These are phyloP conservation scores for Esox lucius DNA, from an alignment of 2,797 vertebrate genomes.

Conservation along the genomic window DNA sequence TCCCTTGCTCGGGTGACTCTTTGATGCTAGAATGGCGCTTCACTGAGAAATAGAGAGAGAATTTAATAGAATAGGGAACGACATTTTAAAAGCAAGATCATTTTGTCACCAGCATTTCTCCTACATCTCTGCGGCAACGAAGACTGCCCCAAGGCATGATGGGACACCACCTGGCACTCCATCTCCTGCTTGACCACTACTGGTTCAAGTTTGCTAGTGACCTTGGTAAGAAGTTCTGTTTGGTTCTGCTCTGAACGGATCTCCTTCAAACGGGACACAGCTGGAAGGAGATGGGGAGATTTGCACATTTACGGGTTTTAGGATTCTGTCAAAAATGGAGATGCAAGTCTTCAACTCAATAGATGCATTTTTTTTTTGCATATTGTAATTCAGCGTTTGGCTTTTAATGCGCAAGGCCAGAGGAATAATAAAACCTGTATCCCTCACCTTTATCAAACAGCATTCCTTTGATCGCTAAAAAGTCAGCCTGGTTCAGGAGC, in stretches of 20 bases:
- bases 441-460: constrained; percentile 43
- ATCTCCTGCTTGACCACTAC: constrained; percentile 33
- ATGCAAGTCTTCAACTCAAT: too few species aligned
- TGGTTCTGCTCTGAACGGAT: constrained; percentile 23
- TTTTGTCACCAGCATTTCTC: background rate
- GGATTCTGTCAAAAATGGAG: too few species aligned
- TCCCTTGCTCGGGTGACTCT: background rate
- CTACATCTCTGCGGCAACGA: background rate
- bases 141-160: background rate
- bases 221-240: constrained; percentile 21
- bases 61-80: background rate
- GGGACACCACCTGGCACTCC: constrained; percentile 11
- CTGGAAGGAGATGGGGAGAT: constrained; percentile 17
- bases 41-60: background rate
- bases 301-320: too few species aligned
- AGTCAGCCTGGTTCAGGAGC: constrained; percentile 22
- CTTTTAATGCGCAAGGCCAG: too few species aligned
- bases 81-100: background rate
- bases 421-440: too few species aligned
- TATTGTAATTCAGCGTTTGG: too few species aligned
- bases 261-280: constrained; percentile 29
- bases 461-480: constrained; percentile 26
- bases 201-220: constrained; percentile 24
- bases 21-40: background rate
- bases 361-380: too few species aligned